Evolutionary conservation across 2,797 vertebrate genomes (phyloP).

Genomic region (Orientallactaga sibirica): DNA sequence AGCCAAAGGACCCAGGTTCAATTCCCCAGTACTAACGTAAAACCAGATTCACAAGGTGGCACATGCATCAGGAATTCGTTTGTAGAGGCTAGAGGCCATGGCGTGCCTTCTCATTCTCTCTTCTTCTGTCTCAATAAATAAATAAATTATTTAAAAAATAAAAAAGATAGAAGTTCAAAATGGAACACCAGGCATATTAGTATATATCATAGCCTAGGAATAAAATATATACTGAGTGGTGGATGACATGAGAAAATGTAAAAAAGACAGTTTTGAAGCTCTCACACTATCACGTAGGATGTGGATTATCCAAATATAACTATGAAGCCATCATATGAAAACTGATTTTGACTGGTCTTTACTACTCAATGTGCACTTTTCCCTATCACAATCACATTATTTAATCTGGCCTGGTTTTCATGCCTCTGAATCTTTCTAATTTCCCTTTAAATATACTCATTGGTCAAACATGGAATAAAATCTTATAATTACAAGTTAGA

Average conservation of each 20-base stretch:
- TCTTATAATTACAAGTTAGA: slow-evolving; percentile 58
- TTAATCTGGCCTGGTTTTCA: slow-evolving; percentile 80
- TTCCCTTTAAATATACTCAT: not conserved
- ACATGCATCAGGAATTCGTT: too few species aligned
- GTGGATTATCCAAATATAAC: slow-evolving; percentile 85
- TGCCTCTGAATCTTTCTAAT: slow-evolving; percentile 55
- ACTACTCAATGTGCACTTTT: slow-evolving; percentile 58
- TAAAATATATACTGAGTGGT: slow-evolving; percentile 68
- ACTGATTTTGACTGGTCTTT: slow-evolving; percentile 84
- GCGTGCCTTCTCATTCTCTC: too few species aligned
- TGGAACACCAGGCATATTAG: slow-evolving; percentile 53
- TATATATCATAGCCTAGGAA: slow-evolving; percentile 66
- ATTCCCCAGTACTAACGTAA: too few species aligned
- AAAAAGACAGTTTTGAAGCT: slow-evolving; percentile 83
- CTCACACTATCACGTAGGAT: slow-evolving; percentile 79
- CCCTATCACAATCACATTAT: slow-evolving; percentile 57
- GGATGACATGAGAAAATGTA: not conserved
- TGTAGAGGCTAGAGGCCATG: too few species aligned
- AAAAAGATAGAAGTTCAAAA: slow-evolving; percentile 63
- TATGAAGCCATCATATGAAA: slow-evolving; percentile 79
- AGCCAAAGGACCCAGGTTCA: too few species aligned
- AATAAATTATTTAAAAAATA: too few species aligned
- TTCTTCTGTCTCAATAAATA: too few species aligned
- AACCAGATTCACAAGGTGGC: too few species aligned
- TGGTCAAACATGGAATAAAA: slow-evolving; percentile 38